Evolutionary conservation across 1,140 invertebrate species (phyloP).

Genomic region (Atta colombica): DNA sequence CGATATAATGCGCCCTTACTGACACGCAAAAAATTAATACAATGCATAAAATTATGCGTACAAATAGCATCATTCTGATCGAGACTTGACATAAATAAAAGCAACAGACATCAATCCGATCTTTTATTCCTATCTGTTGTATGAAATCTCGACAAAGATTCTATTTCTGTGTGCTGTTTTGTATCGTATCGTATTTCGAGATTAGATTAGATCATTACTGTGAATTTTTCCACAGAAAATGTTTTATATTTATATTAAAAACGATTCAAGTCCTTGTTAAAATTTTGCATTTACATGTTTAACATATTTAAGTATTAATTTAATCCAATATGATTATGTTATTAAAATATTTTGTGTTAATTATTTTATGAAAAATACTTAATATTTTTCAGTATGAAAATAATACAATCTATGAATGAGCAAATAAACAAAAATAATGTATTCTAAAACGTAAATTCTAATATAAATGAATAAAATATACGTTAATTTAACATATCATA

Average conservation of each 20-base stretch:
- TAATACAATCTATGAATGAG: no score
- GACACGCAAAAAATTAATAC: neutral
- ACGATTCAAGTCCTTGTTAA: no score
- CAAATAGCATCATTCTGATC: conserved; percentile 11
- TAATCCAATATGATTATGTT: no score
- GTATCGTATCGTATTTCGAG: conserved; percentile 29
- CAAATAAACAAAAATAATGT: no score
- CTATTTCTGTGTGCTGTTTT: neutral
- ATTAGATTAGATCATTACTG: conserved; percentile 43
- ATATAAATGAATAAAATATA: no score
- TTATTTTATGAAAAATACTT: no score
- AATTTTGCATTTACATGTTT: no score
- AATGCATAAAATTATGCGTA: neutral
- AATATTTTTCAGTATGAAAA: no score
- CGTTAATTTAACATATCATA: no score
- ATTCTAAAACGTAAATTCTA: no score
- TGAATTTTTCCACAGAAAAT: neutral
- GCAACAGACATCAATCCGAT: neutral
- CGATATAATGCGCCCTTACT: neutral
- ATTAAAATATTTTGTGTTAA: no score
- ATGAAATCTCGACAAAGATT: neutral
- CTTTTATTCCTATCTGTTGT: neutral
- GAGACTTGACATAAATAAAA: neutral
- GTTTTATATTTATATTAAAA: neutral
- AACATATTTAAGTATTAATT: no score